Base-by-base conservation (phyloP, 2,113 vertebrate species). In the Trogon melanurus region DNA sequence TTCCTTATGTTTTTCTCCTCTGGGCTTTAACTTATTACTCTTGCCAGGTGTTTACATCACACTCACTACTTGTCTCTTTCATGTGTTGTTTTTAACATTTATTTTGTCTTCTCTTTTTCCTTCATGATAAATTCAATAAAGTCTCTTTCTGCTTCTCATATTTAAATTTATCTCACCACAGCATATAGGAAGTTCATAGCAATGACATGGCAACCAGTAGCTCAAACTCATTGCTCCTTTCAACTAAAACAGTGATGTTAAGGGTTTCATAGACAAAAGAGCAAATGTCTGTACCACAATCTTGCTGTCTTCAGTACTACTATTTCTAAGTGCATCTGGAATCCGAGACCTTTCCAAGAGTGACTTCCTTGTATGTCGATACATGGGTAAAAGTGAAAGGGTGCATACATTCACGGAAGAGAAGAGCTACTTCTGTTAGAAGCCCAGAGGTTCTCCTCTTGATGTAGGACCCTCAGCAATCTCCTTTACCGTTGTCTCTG, bases 61-160 rank as follows among this genome's bases (percentile, higher is more conserved):
- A 29, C 7, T 91, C 64, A 21, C 36, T 53, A 56, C 45, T 38
- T 94, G 44, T 73, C 58, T 93, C 12, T 61, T 69, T 75, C 62
- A 66, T 92, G 14, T 50, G 11, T 53, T 95, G 25, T 6, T 58
- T 94, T 95, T 67, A 81, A 69, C 89, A 88, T 89, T 96, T 94
- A 88, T 87, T 93, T 96, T 91, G 17, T 44, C 48, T 79, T 78
- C 25, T 26, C 22, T 75, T 81, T 87, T 88, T 64, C 25, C 22
- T 87, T 74, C 27, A 21, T 53, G n/a, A 76, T 45, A 96, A 91
- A 94, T 86, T 29, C 3, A 95, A 74, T 69, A 58, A 81, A 54
- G 10, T 69, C 19, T 78, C 22, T 65, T 30, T 75, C n/a, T 62
- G 27, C 2, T 65, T 95, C 13, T 86, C 13, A 50, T 67, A 82